Evolutionary conservation across 2,797 vertebrate genomes (phyloP).

Genomic region (Spatula clypeata): DNA sequence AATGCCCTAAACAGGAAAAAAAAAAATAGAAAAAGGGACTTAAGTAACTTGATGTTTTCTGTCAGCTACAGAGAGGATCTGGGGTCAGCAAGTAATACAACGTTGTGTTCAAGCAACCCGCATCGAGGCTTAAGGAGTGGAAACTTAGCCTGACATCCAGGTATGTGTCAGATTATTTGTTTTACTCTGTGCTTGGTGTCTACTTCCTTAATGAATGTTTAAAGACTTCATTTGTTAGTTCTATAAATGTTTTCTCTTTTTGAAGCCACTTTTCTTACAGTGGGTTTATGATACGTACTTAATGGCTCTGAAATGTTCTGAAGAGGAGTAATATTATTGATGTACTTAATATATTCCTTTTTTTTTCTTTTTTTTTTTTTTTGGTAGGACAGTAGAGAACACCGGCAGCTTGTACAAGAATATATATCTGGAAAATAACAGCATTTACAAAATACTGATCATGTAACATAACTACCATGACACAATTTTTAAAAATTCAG

Average conservation of each 20-base stretch:
- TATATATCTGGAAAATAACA: background rate
- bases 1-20: background rate
- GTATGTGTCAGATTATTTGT: background rate
- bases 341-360: background rate
- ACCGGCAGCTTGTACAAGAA: background rate
- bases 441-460: background rate
- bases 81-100: rapidly evolving
- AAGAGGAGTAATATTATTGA: background rate
- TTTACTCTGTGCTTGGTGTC: background rate
- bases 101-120: background rate
- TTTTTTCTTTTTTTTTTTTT: background rate
- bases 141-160: conserved; percentile 5
- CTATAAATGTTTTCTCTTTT: background rate
- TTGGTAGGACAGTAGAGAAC: background rate
- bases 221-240: background rate
- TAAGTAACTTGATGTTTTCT: background rate
- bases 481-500: background rate
- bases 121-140: background rate
- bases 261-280: background rate
- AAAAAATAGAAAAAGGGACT: rapidly evolving
- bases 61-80: background rate
- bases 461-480: background rate
- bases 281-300: background rate
- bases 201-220: background rate
- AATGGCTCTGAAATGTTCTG: background rate